phyloP scores from a whole-genome alignment of 1,140 invertebrate species.

The Psix sp. region DNA sequence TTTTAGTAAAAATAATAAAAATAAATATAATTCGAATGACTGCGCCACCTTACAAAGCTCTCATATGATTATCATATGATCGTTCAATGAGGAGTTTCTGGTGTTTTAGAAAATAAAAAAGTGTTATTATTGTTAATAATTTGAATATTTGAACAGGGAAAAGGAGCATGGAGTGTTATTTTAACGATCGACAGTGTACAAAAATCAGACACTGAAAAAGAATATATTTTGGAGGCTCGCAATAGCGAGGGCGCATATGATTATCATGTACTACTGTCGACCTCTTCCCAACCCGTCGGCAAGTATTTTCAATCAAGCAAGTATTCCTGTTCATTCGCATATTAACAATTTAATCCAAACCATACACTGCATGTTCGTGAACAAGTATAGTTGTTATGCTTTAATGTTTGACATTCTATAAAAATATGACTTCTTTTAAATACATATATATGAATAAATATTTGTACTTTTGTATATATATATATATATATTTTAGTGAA shows the following conservation, averaged over 20 bases:
- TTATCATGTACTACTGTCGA: conserved; percentile 83
- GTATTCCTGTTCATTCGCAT: neutral
- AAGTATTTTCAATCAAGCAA: conserved; percentile 61
- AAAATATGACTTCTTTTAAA: too few species aligned
- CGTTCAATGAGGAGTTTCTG: too few species aligned
- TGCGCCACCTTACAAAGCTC: too few species aligned
- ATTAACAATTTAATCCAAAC: conserved; percentile 36
- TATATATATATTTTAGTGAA: too few species aligned
- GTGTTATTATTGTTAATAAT: too few species aligned
- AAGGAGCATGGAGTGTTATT: conserved; percentile 82
- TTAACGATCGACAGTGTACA: conserved; percentile 81
- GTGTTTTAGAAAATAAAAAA: too few species aligned
- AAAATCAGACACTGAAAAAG: conserved; percentile 85
- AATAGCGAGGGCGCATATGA: conserved; percentile 82
- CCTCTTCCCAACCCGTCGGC: conserved; percentile 84
- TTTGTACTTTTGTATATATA: too few species aligned
- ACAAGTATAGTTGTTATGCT: conserved; percentile 49
- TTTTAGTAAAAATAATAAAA: too few species aligned
- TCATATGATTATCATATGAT: too few species aligned
- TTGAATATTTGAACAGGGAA: conserved; percentile 72
- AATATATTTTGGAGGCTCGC: conserved; percentile 81
- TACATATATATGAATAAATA: too few species aligned
- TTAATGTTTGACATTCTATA: too few species aligned
- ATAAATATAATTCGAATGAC: too few species aligned
- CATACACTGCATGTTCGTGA: conserved; percentile 60